Conservation (phyloP, 1,140 invertebrate genomes). For the Penaeus indicus region DNA sequence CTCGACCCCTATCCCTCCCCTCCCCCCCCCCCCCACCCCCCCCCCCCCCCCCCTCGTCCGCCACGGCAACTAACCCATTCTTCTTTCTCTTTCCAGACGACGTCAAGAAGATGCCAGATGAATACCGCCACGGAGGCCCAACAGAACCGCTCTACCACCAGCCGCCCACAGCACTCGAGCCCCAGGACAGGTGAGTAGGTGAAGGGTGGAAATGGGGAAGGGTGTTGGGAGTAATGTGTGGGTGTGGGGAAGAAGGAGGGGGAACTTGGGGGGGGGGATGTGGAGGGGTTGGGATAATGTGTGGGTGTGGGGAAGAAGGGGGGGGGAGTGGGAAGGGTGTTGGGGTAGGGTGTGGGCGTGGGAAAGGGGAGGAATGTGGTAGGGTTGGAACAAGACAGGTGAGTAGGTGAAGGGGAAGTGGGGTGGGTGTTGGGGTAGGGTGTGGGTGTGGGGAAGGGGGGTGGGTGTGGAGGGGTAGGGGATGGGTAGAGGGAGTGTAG, state of each 20-base stretch:
- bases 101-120: constrained; percentile 22
- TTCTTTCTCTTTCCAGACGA: constrained; percentile 17
- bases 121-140: background rate
- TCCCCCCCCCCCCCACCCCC: background rate
- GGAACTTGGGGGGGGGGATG: too few species aligned
- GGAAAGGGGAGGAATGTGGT: too few species aligned
- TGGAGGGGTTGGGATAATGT: too few species aligned
- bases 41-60: background rate
- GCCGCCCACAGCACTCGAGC: constrained; percentile 5
- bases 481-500: too few species aligned
- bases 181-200: background rate
- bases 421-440: too few species aligned
- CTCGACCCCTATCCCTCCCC: background rate
- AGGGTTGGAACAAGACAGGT: too few species aligned
- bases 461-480: too few species aligned
- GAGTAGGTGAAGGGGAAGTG: too few species aligned
- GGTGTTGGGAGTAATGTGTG: constrained; percentile 14
- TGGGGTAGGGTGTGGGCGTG: too few species aligned
- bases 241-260: constrained; percentile 17
- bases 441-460: too few species aligned
- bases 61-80: background rate
- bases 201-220: background rate
- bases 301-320: too few species aligned
- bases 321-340: too few species aligned
- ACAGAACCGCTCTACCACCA: constrained; percentile 1